Conservation (phyloP, 2,888 invertebrate species). For the Agriotes lineatus region DNA sequence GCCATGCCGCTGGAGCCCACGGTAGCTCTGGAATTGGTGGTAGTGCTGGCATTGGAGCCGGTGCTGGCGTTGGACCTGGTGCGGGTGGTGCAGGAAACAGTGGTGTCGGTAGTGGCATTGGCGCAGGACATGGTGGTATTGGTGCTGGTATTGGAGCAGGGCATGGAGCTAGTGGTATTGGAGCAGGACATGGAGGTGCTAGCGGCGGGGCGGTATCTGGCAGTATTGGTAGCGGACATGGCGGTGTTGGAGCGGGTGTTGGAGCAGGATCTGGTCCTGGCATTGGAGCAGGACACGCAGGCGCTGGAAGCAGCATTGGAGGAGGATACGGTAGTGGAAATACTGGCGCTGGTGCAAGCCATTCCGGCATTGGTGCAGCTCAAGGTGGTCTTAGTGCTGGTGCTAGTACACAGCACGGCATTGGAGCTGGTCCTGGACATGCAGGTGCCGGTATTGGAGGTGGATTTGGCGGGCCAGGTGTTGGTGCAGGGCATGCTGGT, state of each 20-base stretch:
- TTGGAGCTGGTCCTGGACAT: neutral
- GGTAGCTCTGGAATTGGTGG: neutral
- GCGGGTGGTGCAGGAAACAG: neutral
- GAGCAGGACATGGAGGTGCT: no score
- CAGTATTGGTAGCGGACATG: no score
- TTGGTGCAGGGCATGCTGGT: no score
- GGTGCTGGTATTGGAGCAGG: neutral
- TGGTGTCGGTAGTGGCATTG: neutral
- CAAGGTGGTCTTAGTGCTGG: no score
- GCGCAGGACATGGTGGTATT: neutral
- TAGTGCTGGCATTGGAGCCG: neutral
- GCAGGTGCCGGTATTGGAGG: neutral
- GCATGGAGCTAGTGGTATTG: neutral
- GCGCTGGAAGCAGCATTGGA: neutral
- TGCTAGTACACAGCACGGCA: neutral
- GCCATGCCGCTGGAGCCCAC: no score
- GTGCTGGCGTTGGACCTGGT: neutral
- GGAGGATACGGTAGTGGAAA: neutral
- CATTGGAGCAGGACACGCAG: neutral
- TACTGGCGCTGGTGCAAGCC: no score
- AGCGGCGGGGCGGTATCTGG: no score
- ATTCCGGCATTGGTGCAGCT: neutral
- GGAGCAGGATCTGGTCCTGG: neutral
- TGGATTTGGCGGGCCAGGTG: no score
- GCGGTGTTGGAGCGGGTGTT: neutral